Evolutionary conservation across 2,888 invertebrate genomes (phyloP).

Genomic region (Spialia ferax): DNA sequence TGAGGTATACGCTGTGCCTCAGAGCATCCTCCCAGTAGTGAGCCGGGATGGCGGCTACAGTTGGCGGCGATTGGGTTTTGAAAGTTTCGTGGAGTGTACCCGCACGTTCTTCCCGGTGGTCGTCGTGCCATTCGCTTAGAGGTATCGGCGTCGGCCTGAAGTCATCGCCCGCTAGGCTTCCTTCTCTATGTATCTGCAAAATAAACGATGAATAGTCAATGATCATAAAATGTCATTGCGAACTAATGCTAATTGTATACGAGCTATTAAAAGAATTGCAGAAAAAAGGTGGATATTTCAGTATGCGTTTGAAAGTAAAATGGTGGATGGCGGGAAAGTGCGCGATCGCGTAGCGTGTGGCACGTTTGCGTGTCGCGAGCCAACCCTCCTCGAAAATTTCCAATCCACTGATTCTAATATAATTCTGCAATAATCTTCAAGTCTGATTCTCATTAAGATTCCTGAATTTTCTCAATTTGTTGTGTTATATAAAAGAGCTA

Average conservation of each 20-base stretch:
- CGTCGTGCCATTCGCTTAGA: conserved; percentile 67
- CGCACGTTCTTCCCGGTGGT: conserved; percentile 53
- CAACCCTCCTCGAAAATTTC: conserved; percentile 68
- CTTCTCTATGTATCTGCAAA: conserved; percentile 69
- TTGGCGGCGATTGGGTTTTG: conserved; percentile 55
- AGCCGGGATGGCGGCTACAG: conserved; percentile 64
- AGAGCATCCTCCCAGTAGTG: conserved; percentile 90
- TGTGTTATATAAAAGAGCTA: neutral
- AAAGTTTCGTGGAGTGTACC: conserved; percentile 64
- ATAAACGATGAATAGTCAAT: conserved; percentile 45
- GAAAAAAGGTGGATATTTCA: conserved; percentile 64
- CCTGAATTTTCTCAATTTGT: conserved; percentile 2
- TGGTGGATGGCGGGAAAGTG: conserved; percentile 76
- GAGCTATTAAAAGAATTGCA: conserved; percentile 42
- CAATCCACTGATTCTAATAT: conserved; percentile 65
- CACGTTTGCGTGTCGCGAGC: conserved; percentile 67
- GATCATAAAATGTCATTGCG: conserved; percentile 35
- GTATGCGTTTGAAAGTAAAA: conserved; percentile 85
- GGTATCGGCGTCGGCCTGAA: conserved; percentile 80
- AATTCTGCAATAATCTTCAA: conserved; percentile 31
- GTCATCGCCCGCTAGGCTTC: conserved; percentile 61
- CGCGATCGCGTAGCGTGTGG: conserved; percentile 59
- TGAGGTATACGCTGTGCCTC: conserved; percentile 89
- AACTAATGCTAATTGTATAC: conserved; percentile 46
- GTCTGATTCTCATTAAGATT: conserved; percentile 25